These are phyloP conservation scores for Cinclus cinclus DNA, from an alignment of 2,113 vertebrate genomes.

Conservation along the genomic window DNA sequence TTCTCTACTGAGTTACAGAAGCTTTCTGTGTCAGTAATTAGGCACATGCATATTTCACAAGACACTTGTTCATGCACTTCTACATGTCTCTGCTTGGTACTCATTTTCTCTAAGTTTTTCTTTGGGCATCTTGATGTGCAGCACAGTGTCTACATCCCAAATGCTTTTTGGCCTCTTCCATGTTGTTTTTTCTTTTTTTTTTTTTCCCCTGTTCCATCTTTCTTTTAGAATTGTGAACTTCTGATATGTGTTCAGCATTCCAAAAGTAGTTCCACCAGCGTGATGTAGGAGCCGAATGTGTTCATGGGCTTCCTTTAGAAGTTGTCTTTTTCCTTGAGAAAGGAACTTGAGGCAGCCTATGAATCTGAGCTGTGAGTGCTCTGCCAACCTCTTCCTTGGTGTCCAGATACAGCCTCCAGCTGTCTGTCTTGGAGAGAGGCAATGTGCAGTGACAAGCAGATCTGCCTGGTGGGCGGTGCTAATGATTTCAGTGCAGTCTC, in stretches of 20 bases:
- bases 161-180: not conserved
- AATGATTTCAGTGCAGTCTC: conserved; percentile 28
- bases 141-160: not conserved
- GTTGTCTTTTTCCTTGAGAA: not conserved
- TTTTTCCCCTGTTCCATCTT: not conserved
- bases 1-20: not conserved
- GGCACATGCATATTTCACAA: not conserved
- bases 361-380: not conserved
- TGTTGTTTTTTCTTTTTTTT: fast-evolving
- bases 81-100: not conserved
- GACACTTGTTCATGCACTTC: not conserved
- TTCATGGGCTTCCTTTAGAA: not conserved
- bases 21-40: not conserved
- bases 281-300: not conserved
- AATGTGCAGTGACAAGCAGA: not conserved
- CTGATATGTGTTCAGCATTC: not conserved
- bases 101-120: not conserved
- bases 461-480: conserved; percentile 33
- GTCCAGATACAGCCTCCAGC: not conserved
- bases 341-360: not conserved
- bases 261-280: not conserved
- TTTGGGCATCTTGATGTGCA: not conserved
- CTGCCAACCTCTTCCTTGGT: not conserved
- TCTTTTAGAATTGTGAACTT: not conserved
- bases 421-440: not conserved